phyloP scores from a whole-genome alignment of 2,113 vertebrate species.

The Columbina picui region DNA sequence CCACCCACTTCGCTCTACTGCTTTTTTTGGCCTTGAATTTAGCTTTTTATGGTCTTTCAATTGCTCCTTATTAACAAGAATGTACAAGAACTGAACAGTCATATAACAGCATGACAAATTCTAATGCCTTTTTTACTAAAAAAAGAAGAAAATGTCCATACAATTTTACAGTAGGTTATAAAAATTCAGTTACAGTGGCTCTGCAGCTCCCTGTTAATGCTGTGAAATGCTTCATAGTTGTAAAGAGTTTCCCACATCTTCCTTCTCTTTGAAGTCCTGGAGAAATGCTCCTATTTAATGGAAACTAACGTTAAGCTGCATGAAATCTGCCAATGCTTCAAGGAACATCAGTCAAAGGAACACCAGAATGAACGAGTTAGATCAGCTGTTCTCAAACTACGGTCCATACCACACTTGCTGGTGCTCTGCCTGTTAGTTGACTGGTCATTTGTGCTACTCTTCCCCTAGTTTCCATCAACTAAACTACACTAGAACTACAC shows the following conservation, averaged over 20 bases:
- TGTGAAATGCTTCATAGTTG: conserved; percentile 15
- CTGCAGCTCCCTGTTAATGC: conserved; percentile 19
- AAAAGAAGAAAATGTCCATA: neutral
- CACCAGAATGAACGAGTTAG: neutral
- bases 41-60: neutral
- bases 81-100: neutral
- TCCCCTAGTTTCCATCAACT: neutral
- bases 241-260: conserved; percentile 18
- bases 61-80: conserved; percentile 17
- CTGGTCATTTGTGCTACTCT: neutral
- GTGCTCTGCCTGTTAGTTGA: neutral
- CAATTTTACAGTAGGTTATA: conserved; percentile 30
- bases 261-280: conserved; percentile 24
- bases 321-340: conserved; percentile 12
- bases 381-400: neutral
- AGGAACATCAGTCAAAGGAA: neutral
- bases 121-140: neutral
- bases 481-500: neutral
- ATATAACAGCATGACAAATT: conserved; percentile 10
- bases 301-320: neutral
- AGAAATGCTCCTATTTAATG: conserved; percentile 32
- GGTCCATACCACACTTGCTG: neutral
- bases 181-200: conserved; percentile 14
- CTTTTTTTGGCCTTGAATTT: neutral
- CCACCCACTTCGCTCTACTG: neutral